Evolutionary conservation across 1,140 invertebrate genomes (phyloP).

Genomic region (Odontomachus brunneus): DNA sequence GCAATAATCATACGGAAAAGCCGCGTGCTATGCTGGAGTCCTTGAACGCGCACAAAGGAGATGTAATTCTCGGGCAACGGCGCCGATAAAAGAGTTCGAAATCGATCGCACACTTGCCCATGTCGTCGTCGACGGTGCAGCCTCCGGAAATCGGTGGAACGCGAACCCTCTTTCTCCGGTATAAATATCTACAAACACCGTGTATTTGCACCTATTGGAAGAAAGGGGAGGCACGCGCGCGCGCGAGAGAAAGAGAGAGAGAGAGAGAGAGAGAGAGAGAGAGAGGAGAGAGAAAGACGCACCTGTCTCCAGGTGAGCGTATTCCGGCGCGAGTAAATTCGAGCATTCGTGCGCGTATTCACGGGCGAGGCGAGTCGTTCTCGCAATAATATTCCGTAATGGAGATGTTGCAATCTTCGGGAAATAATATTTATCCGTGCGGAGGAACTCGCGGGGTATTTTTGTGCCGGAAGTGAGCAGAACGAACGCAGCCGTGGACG

Average conservation of each 20-base stretch:
- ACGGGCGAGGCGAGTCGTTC: constrained; percentile 1
- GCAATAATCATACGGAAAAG: constrained; percentile 38
- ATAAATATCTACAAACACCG: constrained; percentile 58
- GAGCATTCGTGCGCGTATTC: constrained; percentile 3
- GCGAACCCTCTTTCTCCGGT: constrained; percentile 23
- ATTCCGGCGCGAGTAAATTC: constrained; percentile 37
- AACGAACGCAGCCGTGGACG: neutral
- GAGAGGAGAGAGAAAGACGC: neutral
- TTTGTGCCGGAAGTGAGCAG: neutral
- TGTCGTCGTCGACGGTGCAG: neutral
- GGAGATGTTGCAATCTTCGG: constrained; percentile 49
- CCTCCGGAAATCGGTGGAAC: constrained; percentile 38
- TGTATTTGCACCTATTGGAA: constrained; percentile 8
- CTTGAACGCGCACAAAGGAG: constrained; percentile 36
- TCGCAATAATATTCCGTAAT: constrained; percentile 49
- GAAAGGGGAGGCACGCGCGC: too few species aligned
- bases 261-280: neutral
- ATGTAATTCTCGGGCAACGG: constrained; percentile 15
- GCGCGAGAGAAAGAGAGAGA: neutral
- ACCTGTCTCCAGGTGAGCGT: constrained; percentile 47
- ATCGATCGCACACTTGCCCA: constrained; percentile 43
- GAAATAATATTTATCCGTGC: constrained; percentile 53
- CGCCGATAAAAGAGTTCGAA: constrained; percentile 35
- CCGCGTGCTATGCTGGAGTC: neutral
- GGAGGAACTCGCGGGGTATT: neutral